Percentiles rank a stretch among this genome's conserved stretches.
Conservation (phyloP, 2,888 invertebrate species). For the Andrena flavipes region DNA sequence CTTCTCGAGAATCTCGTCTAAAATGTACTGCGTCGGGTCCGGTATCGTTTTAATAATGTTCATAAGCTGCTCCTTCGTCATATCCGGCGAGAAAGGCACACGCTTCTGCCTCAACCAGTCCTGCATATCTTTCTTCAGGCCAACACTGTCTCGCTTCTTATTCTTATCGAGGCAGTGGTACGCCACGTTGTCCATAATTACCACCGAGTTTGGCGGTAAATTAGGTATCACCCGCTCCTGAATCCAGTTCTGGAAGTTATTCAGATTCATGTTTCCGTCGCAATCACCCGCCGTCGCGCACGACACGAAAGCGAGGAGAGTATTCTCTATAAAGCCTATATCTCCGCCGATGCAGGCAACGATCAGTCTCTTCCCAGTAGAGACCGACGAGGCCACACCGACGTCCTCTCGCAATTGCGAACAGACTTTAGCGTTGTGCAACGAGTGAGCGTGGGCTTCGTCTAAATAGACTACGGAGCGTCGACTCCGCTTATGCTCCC, state of each 20-base stretch:
- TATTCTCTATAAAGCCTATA: neutral
- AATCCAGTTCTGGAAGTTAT: neutral
- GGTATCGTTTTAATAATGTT: neutral
- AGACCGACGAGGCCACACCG: neutral
- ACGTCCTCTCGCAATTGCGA: neutral
- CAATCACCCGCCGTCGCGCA: neutral
- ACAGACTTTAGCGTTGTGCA: neutral
- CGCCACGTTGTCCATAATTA: neutral
- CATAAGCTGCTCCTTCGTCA: neutral
- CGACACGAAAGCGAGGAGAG: neutral
- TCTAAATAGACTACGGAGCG: neutral
- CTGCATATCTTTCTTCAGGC: neutral
- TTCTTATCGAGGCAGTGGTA: neutral
- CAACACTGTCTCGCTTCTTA: neutral
- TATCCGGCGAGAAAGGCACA: neutral
- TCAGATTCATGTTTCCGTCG: neutral
- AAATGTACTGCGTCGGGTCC: neutral
- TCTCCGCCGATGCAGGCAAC: neutral
- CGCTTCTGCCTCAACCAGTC: neutral
- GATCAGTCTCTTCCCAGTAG: neutral
- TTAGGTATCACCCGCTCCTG: neutral
- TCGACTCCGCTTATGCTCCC: neutral
- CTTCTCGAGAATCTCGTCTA: neutral
- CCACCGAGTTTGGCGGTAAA: neutral
- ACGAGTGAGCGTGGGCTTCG: neutral